These are phyloP conservation scores for Cephus cinctus DNA, from an alignment of 1,140 invertebrate species.

Conservation along the genomic window DNA sequence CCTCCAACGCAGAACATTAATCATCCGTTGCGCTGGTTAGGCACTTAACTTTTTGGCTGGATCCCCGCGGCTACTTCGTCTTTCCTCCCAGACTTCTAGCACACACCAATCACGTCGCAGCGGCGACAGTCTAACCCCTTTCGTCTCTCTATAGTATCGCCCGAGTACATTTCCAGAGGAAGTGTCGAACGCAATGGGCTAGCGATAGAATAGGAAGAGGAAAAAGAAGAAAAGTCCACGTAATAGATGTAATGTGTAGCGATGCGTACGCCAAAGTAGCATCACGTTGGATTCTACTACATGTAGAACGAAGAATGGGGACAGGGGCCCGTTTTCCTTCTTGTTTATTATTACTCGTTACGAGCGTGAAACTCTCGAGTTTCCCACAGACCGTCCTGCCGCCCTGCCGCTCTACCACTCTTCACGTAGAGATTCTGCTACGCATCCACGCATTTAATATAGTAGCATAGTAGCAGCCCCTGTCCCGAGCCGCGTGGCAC, in stretches of 20 bases:
- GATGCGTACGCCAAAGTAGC: no score
- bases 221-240: background rate
- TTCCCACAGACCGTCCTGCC: slow-evolving; percentile 27
- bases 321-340: background rate
- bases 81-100: no score
- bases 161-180: no score
- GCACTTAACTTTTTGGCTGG: no score
- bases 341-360: slow-evolving; percentile 23
- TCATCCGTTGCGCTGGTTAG: no score
- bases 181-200: no score
- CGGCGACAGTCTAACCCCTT: no score
- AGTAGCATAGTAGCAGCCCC: slow-evolving; percentile 4
- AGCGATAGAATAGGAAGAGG: background rate
- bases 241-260: background rate
- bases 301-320: background rate
- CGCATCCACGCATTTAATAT: slow-evolving; percentile 2
- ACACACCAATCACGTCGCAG: no score
- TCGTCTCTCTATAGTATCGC: slow-evolving; percentile 1
- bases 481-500: slow-evolving; percentile 10
- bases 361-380: slow-evolving; percentile 29
- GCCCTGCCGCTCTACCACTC: no score
- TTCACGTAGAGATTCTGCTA: slow-evolving; percentile 5
- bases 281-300: no score
- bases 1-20: no score
- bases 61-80: no score